These are phyloP conservation scores for Poeciliopsis turrubarensis DNA, from an alignment of 2,113 vertebrate species.

Conservation along the genomic window DNA sequence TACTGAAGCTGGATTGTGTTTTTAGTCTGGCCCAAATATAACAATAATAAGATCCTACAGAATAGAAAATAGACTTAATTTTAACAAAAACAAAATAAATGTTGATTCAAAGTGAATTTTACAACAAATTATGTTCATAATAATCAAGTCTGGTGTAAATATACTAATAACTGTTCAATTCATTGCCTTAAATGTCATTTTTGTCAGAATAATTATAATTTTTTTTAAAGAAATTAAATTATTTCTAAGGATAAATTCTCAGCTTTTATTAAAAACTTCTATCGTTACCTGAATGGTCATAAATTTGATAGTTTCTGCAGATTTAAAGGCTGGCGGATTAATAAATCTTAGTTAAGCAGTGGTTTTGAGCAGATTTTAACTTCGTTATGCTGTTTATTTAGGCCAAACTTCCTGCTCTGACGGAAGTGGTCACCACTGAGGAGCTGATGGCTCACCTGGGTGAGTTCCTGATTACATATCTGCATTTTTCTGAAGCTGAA, in stretches of 20 bases:
- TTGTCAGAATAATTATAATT: background rate
- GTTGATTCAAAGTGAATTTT: too few relatives aligned
- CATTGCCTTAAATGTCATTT: background rate
- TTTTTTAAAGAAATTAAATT: background rate
- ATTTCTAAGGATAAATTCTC: background rate
- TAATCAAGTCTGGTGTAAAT: too few relatives aligned
- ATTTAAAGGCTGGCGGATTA: background rate
- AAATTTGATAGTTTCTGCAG: background rate
- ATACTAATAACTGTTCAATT: background rate
- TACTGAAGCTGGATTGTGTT: too few relatives aligned
- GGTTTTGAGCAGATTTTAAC: too few relatives aligned
- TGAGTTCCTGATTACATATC: slow-evolving; percentile 56
- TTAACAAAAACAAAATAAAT: too few relatives aligned
- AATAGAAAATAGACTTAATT: too few relatives aligned
- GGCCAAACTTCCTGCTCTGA: slow-evolving; percentile 90
- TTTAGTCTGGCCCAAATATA: too few relatives aligned
- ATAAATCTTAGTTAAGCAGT: background rate
- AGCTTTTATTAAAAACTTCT: background rate
- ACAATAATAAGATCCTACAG: too few relatives aligned
- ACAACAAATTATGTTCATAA: too few relatives aligned
- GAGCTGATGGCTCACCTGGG: slow-evolving; percentile 94
- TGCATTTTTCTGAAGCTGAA: background rate
- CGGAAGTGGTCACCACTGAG: slow-evolving; percentile 88
- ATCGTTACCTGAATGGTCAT: background rate
- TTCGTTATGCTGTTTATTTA: slow-evolving; percentile 43